A percentile compares a stretch with the other conserved stretches of the same genome.
Evolutionary conservation across 2,797 vertebrate species (phyloP).

Genomic region (Tadarida brasiliensis): DNA sequence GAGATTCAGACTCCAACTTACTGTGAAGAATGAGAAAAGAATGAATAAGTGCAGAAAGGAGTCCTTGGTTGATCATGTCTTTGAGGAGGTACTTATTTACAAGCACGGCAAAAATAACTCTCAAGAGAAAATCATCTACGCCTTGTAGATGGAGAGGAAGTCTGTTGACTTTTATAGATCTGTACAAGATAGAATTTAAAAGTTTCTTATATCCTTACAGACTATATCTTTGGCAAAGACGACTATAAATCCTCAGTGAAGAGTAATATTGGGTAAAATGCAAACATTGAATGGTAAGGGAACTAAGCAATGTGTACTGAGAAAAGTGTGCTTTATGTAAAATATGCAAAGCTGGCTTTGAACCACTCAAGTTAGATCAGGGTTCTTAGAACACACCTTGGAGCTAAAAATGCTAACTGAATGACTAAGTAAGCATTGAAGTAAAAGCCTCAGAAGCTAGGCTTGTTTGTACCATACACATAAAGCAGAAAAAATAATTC

Average conservation of each 20-base stretch:
- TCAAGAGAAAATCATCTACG: neutral
- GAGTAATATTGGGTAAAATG: neutral
- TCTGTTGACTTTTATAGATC: neutral
- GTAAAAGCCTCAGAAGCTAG: neutral
- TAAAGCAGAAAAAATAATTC: slow-evolving; percentile 7
- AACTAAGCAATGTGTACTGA: slow-evolving; percentile 24
- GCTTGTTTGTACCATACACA: slow-evolving; percentile 22
- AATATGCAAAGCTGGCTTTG: neutral
- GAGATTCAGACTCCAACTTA: slow-evolving; percentile 53
- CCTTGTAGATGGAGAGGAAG: neutral
- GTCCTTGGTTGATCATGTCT: slow-evolving; percentile 23
- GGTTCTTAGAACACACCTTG: neutral
- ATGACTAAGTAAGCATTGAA: neutral
- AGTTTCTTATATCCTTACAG: neutral
- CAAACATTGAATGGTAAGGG: neutral
- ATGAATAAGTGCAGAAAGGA: slow-evolving; percentile 72
- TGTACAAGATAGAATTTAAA: neutral
- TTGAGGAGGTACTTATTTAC: neutral
- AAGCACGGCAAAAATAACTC: neutral
- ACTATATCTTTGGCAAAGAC: neutral
- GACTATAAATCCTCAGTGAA: neutral
- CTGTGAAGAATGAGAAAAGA: slow-evolving; percentile 47
- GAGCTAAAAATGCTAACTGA: neutral
- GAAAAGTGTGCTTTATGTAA: neutral
- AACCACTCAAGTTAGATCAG: neutral